phyloP scores from a whole-genome alignment of 2,113 vertebrate species.

The Podarcis raffonei region DNA sequence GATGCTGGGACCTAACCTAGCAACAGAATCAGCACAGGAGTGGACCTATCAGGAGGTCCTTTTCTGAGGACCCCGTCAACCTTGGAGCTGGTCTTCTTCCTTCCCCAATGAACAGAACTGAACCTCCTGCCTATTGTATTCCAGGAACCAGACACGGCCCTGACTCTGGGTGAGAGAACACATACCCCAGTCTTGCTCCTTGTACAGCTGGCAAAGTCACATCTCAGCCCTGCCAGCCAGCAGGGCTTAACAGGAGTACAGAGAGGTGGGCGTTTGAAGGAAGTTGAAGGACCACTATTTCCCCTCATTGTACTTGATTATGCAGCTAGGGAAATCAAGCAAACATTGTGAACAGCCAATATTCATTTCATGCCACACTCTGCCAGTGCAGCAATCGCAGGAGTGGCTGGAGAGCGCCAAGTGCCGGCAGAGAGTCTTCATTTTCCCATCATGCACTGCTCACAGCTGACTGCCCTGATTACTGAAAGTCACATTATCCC shows the following conservation, averaged over 20 bases:
- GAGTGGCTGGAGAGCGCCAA: background rate
- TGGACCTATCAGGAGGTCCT: background rate
- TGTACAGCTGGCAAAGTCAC: background rate
- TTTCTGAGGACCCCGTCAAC: background rate
- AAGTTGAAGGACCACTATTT: constrained; percentile 23
- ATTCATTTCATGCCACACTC: constrained; percentile 5
- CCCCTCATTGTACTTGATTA: constrained; percentile 12
- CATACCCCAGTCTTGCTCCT: background rate
- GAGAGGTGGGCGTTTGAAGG: background rate
- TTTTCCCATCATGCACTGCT: constrained; percentile 60
- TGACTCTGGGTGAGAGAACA: background rate
- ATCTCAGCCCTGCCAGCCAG: background rate
- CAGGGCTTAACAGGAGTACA: background rate
- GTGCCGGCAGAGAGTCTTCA: constrained; percentile 38
- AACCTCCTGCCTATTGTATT: background rate
- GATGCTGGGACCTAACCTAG: no score
- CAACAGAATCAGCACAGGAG: background rate
- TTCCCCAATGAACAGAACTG: background rate
- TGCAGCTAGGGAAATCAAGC: constrained; percentile 29
- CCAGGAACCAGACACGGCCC: background rate
- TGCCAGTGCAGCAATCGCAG: constrained; percentile 22
- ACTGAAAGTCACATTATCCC: constrained; percentile 53
- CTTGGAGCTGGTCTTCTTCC: background rate
- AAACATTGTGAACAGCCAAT: constrained; percentile 26
- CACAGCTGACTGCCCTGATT: constrained; percentile 61